Base-by-base conservation (phyloP, 2,113 vertebrate species). In the Carlito syrichta region DNA sequence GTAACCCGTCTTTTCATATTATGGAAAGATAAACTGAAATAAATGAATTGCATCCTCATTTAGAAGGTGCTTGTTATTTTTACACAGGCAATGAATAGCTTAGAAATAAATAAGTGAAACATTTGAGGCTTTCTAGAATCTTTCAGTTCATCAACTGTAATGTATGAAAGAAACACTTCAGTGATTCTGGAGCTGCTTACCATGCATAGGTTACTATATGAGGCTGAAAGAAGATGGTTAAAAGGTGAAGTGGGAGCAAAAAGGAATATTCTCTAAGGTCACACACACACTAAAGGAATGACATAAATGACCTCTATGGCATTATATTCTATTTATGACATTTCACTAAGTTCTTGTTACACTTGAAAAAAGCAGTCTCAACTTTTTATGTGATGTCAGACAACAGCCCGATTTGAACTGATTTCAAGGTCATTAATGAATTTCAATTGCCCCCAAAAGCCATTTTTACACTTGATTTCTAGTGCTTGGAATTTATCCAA, bases 371-470 rank as follows among this genome's bases (percentile, higher is more conserved):
- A 84, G 58, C 88, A 87, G 79, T 89, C 63, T 94, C 85, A 95
- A 89, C 81, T 88, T 96, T 90, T 93, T 93, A 93, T 68, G 25
- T 82, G 56, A 91, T 95, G 54, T 82, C 78, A 79, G 82, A 83
- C 82, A 91, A 79, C 52, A 95, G 38, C 77, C 48, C 23, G 83
- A 68, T 91, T 94, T 93, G 89, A 86, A 62, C 38, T 95, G 83
- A 91, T 95, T 89, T 92, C 76, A 96, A 93, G n/a, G 93, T 83
- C 92, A 89, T 97, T 96, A 94, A 91, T 89, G 96, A 93, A 82
- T 79, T 96, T 93, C 84, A 93, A 35, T 95, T 95, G 79, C 32
- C 83, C 89, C 48, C 91, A 14, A 82, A 76, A 79, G 96, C 92
- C 86, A 89, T 96, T 95, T 96, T 91, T 68, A 94, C 56, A 63